Conservation (phyloP, 2,113 vertebrate genomes). For the Lophura nycthemera region DNA sequence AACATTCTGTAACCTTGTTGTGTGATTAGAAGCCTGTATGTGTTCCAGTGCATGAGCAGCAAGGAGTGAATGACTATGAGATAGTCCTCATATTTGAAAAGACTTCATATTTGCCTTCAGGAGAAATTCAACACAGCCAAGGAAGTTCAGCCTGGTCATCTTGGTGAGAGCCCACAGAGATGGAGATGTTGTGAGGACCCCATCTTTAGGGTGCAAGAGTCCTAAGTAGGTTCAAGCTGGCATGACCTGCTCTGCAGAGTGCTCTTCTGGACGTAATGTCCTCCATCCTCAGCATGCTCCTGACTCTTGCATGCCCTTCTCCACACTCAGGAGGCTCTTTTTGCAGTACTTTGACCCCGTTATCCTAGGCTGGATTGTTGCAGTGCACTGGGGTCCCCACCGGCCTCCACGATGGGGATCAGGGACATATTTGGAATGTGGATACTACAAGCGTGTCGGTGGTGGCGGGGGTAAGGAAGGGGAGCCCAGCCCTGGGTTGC, state of each 20-base stretch:
- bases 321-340: not conserved
- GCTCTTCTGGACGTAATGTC: not conserved
- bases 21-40: not conserved
- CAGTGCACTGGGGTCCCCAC: not conserved
- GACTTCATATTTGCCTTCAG: not conserved
- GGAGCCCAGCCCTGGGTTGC: not conserved
- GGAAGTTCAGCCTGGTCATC: not conserved
- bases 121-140: not conserved
- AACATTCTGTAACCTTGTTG: not conserved
- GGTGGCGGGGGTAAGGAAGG: not conserved
- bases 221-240: not conserved
- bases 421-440: not conserved
- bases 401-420: rapidly evolving
- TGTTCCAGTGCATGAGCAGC: not conserved
- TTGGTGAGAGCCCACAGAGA: not conserved
- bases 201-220: not conserved
- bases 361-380: not conserved
- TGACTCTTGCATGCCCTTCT: not conserved
- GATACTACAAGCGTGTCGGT: rapidly evolving
- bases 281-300: not conserved
- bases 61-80: not conserved
- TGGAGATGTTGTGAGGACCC: rapidly evolving
- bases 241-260: not conserved
- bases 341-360: not conserved
- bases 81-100: not conserved